Conservation (phyloP, 2,888 invertebrate genomes). For the Chironomus riparius region DNA sequence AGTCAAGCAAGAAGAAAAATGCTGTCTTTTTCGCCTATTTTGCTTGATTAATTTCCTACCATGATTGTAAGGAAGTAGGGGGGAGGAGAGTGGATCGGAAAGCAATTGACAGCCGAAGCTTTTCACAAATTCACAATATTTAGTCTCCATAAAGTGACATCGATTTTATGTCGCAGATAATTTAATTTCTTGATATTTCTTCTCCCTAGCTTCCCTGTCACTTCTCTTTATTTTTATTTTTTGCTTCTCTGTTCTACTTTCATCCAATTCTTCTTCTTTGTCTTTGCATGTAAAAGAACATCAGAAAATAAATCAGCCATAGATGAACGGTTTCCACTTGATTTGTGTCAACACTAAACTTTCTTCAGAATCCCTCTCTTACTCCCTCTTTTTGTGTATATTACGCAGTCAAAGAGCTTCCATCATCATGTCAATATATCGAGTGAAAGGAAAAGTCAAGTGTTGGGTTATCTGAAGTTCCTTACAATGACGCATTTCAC, state of each 20-base stretch:
- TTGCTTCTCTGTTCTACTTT: neutral
- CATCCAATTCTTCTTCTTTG: neutral
- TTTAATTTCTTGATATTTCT: slow-evolving; percentile 10
- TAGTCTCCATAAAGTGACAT: neutral
- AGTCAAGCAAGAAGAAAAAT: neutral
- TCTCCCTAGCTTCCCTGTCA: neutral
- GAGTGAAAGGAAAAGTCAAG: neutral
- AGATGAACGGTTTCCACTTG: slow-evolving; percentile 18
- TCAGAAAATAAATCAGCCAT: slow-evolving; percentile 24
- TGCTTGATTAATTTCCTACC: slow-evolving; percentile 1
- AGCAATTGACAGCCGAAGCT: slow-evolving; percentile 10
- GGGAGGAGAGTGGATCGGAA: neutral
- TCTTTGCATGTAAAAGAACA: neutral
- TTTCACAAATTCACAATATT: neutral
- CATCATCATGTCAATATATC: neutral
- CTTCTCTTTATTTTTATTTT: neutral
- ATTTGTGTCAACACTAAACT: slow-evolving; percentile 22
- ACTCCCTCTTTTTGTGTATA: neutral
- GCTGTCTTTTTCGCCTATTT: neutral
- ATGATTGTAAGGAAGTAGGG: neutral
- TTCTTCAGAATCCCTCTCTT: no score
- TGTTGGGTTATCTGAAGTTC: no score
- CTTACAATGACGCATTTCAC: no score
- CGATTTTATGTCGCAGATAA: slow-evolving; percentile 26
- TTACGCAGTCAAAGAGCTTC: neutral